phyloP scores from a whole-genome alignment of 1,140 invertebrate genomes.

The Formica selysi region DNA sequence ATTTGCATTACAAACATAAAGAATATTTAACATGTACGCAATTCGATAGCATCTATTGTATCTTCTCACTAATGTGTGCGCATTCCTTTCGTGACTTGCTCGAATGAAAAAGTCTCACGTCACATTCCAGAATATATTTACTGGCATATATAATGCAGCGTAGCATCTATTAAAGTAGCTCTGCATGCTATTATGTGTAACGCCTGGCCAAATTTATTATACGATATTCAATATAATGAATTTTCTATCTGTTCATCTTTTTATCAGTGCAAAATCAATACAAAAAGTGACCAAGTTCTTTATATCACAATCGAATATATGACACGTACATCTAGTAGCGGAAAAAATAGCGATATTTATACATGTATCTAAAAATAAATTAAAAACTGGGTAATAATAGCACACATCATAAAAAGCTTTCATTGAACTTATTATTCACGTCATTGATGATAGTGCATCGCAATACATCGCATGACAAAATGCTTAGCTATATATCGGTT shows the following conservation, averaged over 20 bases:
- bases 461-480: not conserved
- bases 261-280: not conserved
- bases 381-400: not conserved
- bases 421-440: not conserved
- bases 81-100: constrained; percentile 12
- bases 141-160: not conserved
- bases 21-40: constrained; percentile 7
- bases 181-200: not conserved
- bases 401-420: not conserved
- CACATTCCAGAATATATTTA: constrained; percentile 16
- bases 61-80: not conserved
- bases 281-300: not conserved
- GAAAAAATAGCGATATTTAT: not conserved
- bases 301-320: not conserved
- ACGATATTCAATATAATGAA: not conserved
- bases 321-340: not conserved
- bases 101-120: not conserved
- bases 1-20: not conserved
- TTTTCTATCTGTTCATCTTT: not conserved
- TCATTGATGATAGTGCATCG: not conserved
- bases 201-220: not conserved
- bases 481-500: constrained; percentile 10
- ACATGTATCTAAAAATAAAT: not conserved
- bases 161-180: not conserved
- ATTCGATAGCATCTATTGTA: not conserved